phyloP scores from a whole-genome alignment of 2,113 vertebrate genomes.

The Rafetus swinhoei region DNA sequence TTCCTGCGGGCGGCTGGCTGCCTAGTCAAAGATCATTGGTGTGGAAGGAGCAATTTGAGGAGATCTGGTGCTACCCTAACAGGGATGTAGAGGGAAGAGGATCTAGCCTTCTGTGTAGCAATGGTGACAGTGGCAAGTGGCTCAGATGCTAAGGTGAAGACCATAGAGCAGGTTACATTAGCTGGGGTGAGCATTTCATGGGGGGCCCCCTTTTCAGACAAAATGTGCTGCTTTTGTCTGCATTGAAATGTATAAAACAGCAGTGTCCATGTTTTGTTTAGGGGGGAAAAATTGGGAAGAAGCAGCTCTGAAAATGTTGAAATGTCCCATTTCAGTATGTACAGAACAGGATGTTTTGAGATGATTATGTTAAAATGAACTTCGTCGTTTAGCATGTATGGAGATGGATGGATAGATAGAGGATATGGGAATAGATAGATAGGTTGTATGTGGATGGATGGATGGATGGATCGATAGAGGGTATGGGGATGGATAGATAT shows the following conservation, averaged over 20 bases:
- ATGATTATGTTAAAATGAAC: neutral
- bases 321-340: neutral
- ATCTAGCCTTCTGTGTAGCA: neutral
- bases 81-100: neutral
- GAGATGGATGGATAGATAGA: no score
- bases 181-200: neutral
- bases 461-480: no score
- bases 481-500: no score
- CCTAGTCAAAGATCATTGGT: neutral
- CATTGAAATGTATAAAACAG: neutral
- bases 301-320: neutral
- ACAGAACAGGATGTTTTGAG: neutral
- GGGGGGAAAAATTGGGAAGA: no score
- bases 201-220: neutral
- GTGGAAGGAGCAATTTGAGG: neutral
- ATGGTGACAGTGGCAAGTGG: neutral
- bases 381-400: neutral
- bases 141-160: neutral
- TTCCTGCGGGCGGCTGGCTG: accelerated
- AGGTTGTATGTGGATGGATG: no score
- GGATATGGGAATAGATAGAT: no score
- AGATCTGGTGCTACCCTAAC: neutral
- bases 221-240: neutral
- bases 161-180: neutral
- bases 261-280: neutral